phyloP scores from a whole-genome alignment of 64 coral and sea anemone genomes.

The Montipora foliosa region DNA sequence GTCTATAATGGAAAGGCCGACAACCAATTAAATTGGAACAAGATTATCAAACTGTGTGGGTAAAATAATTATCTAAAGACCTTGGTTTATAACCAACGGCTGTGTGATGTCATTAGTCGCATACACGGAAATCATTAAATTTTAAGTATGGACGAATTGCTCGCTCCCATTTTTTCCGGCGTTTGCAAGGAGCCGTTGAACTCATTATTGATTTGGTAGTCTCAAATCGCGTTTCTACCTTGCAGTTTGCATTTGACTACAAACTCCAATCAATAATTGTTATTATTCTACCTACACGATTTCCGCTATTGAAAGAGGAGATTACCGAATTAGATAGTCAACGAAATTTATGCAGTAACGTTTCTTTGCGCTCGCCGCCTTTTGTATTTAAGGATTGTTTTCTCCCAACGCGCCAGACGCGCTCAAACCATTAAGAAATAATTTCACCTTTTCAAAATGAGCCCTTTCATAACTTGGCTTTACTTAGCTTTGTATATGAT shows the following conservation, averaged over 20 bases:
- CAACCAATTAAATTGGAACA: constrained; percentile 40
- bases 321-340: constrained; percentile 48
- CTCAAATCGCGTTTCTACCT: neutral
- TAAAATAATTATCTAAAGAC: constrained; percentile 23
- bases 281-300: constrained; percentile 52
- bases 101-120: neutral
- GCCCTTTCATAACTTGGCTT: neutral
- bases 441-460: neutral
- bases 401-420: neutral
- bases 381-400: constrained; percentile 23
- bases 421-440: neutral
- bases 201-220: neutral
- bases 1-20: neutral
- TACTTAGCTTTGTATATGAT: neutral
- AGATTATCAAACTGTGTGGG: constrained; percentile 35
- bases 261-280: constrained; percentile 40
- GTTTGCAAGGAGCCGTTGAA: neutral
- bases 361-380: constrained; percentile 36
- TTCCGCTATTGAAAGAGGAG: constrained; percentile 33
- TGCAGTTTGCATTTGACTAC: neutral
- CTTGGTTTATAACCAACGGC: neutral
- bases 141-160: neutral
- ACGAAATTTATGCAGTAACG: constrained; percentile 57
- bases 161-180: neutral
- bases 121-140: neutral